Evolutionary conservation across 2,888 invertebrate species (phyloP).

Genomic region (Drosophila setosimentum): DNA sequence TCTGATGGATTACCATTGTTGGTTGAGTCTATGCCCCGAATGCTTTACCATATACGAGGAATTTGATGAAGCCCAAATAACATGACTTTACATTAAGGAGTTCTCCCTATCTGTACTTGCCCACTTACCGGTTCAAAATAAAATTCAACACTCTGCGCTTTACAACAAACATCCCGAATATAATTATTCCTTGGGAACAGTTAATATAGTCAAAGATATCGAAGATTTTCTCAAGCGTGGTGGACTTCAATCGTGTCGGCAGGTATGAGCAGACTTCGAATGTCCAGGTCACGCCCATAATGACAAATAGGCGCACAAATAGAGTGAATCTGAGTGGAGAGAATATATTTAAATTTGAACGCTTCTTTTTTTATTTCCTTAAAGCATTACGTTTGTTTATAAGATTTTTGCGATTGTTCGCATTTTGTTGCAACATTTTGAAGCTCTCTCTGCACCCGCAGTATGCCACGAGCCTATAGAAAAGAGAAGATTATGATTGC

Average conservation of each 20-base stretch:
- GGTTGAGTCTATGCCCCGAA: slow-evolving; percentile 33
- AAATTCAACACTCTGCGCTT: slow-evolving; percentile 61
- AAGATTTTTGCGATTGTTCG: slow-evolving; percentile 62
- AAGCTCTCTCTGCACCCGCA: slow-evolving; percentile 72
- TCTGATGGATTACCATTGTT: slow-evolving; percentile 22
- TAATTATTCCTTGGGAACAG: slow-evolving; percentile 69
- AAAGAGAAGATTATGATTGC: background rate
- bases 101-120: background rate
- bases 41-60: slow-evolving; percentile 36
- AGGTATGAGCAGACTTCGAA: slow-evolving; percentile 92
- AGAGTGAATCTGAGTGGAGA: slow-evolving; percentile 88
- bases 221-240: background rate
- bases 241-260: accelerated
- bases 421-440: slow-evolving; percentile 57
- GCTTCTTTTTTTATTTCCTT: background rate
- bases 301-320: slow-evolving; percentile 92
- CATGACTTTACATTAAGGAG: background rate
- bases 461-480: slow-evolving; percentile 65
- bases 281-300: slow-evolving; percentile 94
- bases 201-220: slow-evolving; percentile 51
- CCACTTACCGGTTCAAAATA: slow-evolving; percentile 59
- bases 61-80: slow-evolving; percentile 12
- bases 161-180: slow-evolving; percentile 73
- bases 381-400: slow-evolving; percentile 76
- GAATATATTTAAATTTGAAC: no score